Conservation (phyloP, 2,797 vertebrate species). For the Macroramphosus scolopax region DNA sequence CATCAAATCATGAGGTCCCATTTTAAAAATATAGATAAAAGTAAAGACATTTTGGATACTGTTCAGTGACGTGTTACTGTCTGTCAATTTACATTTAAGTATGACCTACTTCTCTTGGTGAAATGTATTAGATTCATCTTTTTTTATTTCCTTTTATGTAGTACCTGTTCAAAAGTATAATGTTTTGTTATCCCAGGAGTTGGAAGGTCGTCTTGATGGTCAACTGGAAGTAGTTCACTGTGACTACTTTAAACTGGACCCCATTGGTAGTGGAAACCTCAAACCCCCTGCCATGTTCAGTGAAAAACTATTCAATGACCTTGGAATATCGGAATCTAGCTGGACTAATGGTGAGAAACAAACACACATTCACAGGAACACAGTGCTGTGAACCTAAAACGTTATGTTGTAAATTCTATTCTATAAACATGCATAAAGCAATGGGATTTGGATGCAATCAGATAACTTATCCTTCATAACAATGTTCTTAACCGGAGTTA, state of each 20-base stretch:
- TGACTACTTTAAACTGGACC: conserved; percentile 90
- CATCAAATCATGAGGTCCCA: not conserved
- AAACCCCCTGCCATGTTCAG: conserved; percentile 79
- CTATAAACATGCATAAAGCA: too few relatives aligned
- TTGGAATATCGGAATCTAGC: conserved; percentile 81
- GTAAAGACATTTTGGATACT: too few relatives aligned
- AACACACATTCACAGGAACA: not conserved
- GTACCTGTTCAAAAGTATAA: not conserved
- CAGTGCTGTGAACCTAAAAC: not conserved
- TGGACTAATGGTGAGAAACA: conserved; percentile 86
- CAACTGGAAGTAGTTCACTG: conserved; percentile 86
- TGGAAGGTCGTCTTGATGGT: conserved; percentile 77
- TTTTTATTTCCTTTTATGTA: not conserved
- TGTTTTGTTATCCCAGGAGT: conserved; percentile 68
- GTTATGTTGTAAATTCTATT: too few relatives aligned
- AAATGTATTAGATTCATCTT: too few relatives aligned
- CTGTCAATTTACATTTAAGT: too few relatives aligned
- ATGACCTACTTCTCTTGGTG: too few relatives aligned
- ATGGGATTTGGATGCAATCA: too few relatives aligned
- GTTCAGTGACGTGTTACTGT: too few relatives aligned
- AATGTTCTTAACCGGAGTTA: too few relatives aligned
- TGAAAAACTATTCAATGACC: conserved; percentile 82
- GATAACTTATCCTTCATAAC: too few relatives aligned
- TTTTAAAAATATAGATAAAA: not conserved
- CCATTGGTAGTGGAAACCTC: conserved; percentile 60